phyloP scores from a whole-genome alignment of 1,140 invertebrate genomes.

The Heliconius eleuchia region DNA sequence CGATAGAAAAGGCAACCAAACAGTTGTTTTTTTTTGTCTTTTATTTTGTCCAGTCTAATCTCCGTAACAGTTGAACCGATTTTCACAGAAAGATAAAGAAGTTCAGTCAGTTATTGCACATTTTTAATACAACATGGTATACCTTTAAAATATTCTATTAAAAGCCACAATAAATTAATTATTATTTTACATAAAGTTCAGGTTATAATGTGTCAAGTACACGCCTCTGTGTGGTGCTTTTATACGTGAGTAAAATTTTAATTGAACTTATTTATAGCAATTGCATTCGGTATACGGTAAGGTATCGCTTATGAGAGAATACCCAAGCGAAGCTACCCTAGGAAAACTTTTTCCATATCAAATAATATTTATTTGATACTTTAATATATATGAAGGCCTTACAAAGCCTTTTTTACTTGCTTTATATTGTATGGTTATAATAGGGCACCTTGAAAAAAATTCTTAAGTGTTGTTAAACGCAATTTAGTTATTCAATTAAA shows the following conservation, averaged over 20 bases:
- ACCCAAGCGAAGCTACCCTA: neutral
- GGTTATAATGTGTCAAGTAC: constrained; percentile 18
- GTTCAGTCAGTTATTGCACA: no score
- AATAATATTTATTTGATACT: neutral
- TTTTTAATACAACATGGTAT: no score
- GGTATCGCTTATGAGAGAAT: neutral
- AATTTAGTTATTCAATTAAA: no score
- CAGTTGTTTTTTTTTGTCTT: neutral
- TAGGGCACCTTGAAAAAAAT: no score
- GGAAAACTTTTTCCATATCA: neutral
- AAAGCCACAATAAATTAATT: neutral
- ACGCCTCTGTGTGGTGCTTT: neutral
- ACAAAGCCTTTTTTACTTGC: no score
- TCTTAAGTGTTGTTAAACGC: no score
- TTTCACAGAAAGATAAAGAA: no score
- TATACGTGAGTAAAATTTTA: neutral
- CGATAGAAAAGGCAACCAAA: no score
- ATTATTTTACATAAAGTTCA: neutral
- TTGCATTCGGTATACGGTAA: neutral
- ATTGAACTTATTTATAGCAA: neutral
- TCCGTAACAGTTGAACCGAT: no score
- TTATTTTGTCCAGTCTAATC: no score
- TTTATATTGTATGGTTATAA: no score
- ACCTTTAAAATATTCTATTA: neutral
- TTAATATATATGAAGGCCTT: no score